A percentile compares a stretch with the other conserved stretches of the same genome.
Conservation (phyloP, 92 coral and sea anemone genomes). For the Metridium senile region DNA sequence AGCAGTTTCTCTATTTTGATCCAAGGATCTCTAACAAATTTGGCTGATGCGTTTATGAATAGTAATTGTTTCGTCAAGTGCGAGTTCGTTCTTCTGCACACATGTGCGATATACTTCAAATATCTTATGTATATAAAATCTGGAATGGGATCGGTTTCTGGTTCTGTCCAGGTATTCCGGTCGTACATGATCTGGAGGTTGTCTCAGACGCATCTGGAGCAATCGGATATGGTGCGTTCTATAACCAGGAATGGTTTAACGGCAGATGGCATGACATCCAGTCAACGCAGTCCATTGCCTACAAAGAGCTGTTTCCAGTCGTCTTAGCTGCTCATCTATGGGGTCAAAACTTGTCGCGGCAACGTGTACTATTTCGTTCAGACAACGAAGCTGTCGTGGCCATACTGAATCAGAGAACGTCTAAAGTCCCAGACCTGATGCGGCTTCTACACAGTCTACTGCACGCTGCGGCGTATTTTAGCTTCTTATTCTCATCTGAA, state of each 20-base stretch:
- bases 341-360: not conserved
- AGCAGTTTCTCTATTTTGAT: too few species aligned
- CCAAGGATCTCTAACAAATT: too few species aligned
- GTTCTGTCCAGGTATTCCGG: not conserved
- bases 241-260: not conserved
- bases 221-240: constrained; percentile 1
- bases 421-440: not conserved
- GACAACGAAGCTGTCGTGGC: not conserved
- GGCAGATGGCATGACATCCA: not conserved
- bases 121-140: too few species aligned
- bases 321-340: not conserved
- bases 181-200: too few species aligned
- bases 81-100: too few species aligned
- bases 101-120: too few species aligned
- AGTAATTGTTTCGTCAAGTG: too few species aligned
- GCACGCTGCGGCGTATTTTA: not conserved
- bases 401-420: not conserved
- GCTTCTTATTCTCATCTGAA: constrained; percentile 4
- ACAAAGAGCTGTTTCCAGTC: not conserved
- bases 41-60: too few species aligned
- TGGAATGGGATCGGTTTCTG: not conserved
- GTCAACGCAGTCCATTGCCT: not conserved
- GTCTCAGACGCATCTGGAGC: too few species aligned
- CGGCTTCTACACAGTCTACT: not conserved
- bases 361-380: not conserved